Percentiles rank a stretch among this genome's conserved stretches.
phyloP scores from a whole-genome alignment of 2,888 invertebrate genomes.

The Abrostola triplasia region DNA sequence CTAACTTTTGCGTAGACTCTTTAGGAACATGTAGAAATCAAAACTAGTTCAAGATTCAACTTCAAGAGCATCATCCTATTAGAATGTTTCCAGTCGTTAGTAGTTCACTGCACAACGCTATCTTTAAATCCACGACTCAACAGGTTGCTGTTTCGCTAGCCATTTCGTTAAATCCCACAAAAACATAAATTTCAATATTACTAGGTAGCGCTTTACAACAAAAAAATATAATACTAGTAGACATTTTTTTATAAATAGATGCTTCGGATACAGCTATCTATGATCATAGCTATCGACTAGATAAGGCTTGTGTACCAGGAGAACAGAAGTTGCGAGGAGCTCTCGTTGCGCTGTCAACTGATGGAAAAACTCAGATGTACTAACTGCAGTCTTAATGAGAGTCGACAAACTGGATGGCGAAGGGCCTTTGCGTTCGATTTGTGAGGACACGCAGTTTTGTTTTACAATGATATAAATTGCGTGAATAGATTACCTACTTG shows the following conservation, averaged over 20 bases:
- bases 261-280: conserved; percentile 71
- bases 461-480: background rate
- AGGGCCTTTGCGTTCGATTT: conserved; percentile 67
- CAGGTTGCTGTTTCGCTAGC: conserved; percentile 43
- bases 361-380: conserved; percentile 80
- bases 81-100: conserved; percentile 22
- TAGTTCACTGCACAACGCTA: conserved; percentile 51
- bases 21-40: conserved; percentile 12
- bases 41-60: conserved; percentile 17
- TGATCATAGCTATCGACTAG: conserved; percentile 84
- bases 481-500: no score
- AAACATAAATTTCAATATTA: conserved; percentile 47
- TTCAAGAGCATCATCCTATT: conserved; percentile 15
- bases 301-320: conserved; percentile 78
- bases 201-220: conserved; percentile 22
- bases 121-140: conserved; percentile 48
- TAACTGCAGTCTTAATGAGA: conserved; percentile 85
- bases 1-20: background rate
- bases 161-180: conserved; percentile 40
- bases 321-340: conserved; percentile 71
- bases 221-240: conserved; percentile 11
- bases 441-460: conserved; percentile 61
- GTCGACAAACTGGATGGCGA: conserved; percentile 85
- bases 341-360: conserved; percentile 64
- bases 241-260: conserved; percentile 13